Percentiles rank a stretch among this genome's conserved stretches.
These are phyloP conservation scores for Lepus americanus DNA, from an alignment of 2,113 vertebrate species.

Conservation along the genomic window DNA sequence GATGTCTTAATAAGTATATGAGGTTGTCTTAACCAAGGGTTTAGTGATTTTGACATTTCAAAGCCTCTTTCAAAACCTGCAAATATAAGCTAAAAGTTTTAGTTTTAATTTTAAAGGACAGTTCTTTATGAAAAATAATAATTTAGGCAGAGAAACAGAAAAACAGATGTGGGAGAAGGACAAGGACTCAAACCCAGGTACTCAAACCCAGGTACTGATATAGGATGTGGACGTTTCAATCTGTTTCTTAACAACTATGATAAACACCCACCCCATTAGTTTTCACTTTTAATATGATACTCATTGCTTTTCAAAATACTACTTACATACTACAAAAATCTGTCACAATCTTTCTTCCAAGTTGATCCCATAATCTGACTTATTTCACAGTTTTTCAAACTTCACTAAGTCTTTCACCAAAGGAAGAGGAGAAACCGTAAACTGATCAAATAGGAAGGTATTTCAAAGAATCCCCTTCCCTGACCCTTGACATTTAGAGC, in stretches of 20 bases:
- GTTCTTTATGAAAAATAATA: too few species aligned
- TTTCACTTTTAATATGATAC: background rate
- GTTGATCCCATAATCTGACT: background rate
- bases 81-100: background rate
- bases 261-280: too few species aligned
- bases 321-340: background rate
- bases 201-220: too few species aligned
- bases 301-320: background rate
- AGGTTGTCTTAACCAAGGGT: background rate
- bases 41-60: conserved; percentile 1
- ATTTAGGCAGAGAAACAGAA: too few species aligned
- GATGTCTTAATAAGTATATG: background rate
- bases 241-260: too few species aligned
- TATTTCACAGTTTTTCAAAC: background rate
- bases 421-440: background rate
- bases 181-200: too few species aligned
- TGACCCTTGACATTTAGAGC: background rate
- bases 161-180: too few species aligned
- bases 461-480: background rate
- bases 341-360: background rate
- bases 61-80: background rate
- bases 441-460: background rate
- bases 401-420: background rate
- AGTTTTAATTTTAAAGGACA: background rate
- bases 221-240: too few species aligned